A percentile compares a stretch with the other conserved stretches of the same genome.
These are phyloP conservation scores for Cyclura pinguis DNA, from an alignment of 2,797 vertebrate species.

Conservation along the genomic window DNA sequence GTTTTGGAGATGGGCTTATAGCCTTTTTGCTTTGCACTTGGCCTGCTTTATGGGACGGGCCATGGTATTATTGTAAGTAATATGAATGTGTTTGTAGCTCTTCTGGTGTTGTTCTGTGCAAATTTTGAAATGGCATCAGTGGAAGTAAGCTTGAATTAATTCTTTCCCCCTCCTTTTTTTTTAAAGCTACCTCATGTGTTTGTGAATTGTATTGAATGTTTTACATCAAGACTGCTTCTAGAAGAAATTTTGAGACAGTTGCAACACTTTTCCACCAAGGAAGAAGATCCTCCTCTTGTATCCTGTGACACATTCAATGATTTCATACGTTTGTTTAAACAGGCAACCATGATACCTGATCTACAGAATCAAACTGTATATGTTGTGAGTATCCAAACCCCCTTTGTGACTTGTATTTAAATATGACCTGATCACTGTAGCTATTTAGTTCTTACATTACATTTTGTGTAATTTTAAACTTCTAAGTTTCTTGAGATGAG, in stretches of 20 bases:
- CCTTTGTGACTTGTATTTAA: conserved; percentile 8
- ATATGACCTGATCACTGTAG: not conserved
- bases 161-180: conserved; percentile 47
- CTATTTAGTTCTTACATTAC: no score
- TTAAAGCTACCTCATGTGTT: conserved; percentile 88
- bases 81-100: not conserved
- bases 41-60: not conserved
- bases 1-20: not conserved
- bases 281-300: conserved; percentile 71
- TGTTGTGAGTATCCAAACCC: conserved; percentile 86
- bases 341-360: conserved; percentile 73
- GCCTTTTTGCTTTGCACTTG: not conserved
- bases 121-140: not conserved
- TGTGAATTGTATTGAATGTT: conserved; percentile 92
- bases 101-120: not conserved
- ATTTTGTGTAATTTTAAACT: not conserved
- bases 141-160: not conserved
- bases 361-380: conserved; percentile 88
- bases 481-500: not conserved
- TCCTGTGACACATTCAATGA: conserved; percentile 89
- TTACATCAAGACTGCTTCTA: conserved; percentile 88
- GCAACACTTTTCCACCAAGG: conserved; percentile 77
- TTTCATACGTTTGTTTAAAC: conserved; percentile 91
- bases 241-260: conserved; percentile 90
- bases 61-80: not conserved